Base-by-base conservation (phyloP, 2,113 vertebrate genomes). In the Anoura caudifer region DNA sequence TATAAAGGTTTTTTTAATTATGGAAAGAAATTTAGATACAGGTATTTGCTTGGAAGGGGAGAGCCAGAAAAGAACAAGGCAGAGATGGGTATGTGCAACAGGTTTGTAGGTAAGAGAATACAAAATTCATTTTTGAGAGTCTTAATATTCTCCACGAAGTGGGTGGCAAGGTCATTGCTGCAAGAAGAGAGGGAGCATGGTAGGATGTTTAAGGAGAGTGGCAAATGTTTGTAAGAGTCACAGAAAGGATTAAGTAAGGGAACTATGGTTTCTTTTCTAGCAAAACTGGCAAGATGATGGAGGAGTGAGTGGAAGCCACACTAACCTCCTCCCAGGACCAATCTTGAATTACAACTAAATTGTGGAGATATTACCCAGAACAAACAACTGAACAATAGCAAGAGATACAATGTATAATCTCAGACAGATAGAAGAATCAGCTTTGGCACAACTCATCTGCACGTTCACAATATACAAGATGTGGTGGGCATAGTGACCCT, bases 11-110 rank as follows among this genome's bases (percentile, higher is more conserved):
- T 83, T 94, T 72, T 41, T 43, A 83, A 67, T 70, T 91, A n/a
- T 63, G 11, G 22, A 79, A 93, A 22, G 26, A 13, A 83, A 65
- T 95, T 95, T 82, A 96, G 77, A 82, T 70, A 84, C 22, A 88
- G 10, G 63, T 43, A 81, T 95, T 92, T 93, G 47, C 24, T 87
- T 94, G 70, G 50, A 56, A 63, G 45, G 56, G 33, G 86, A 54
- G 43, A 92, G 13, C 45, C 52, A 94, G 67, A 72, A 91, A 91
- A 75, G 43, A 84, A 91, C 33, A 38, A 82, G 36, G 31, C 73
- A 43, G 73, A 85, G 22, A 73, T 77, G 63, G 14, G 4, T 56
- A 75, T 41, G 10, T 77, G 6, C 45, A 76, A 95, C 47, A n/a
- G 20, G 8, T 45, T 95, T 61, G 20, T 31, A 96, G 85, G 26